Conservation (phyloP, 2,113 vertebrate species). For the Bungarus multicinctus region DNA sequence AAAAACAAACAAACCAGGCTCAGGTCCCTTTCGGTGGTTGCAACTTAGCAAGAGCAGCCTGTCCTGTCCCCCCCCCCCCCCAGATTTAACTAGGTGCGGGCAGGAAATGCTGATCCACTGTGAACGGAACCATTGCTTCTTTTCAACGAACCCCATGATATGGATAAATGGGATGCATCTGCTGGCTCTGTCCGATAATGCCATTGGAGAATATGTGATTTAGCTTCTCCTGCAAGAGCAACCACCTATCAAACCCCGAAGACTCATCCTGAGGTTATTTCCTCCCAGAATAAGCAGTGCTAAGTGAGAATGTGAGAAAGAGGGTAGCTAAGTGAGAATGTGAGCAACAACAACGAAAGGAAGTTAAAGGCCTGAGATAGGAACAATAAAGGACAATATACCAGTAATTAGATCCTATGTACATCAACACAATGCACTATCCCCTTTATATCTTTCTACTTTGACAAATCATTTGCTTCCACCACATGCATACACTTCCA, state of each 20-base stretch:
- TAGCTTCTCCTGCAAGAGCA: neutral
- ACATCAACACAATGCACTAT: neutral
- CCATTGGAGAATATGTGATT: neutral
- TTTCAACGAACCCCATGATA: neutral
- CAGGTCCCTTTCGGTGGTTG: neutral
- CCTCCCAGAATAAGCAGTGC: neutral
- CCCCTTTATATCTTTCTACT: neutral
- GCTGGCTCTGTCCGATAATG: neutral
- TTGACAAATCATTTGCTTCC: neutral
- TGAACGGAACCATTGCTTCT: neutral
- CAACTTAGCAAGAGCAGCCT: neutral
- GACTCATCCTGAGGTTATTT: neutral
- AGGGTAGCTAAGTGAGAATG: neutral
- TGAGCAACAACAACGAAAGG: neutral
- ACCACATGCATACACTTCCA: neutral
- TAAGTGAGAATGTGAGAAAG: neutral
- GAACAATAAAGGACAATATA: too few species aligned
- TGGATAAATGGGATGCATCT: neutral
- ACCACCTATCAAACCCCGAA: neutral
- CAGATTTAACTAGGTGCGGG: neutral
- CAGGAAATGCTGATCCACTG: neutral
- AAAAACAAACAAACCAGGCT: neutral
- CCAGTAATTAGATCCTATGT: neutral
- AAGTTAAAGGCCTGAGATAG: neutral
- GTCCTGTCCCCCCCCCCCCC: neutral